These are phyloP conservation scores for Gambusia holbrooki DNA, from an alignment of 2,113 vertebrate species.

Conservation along the genomic window DNA sequence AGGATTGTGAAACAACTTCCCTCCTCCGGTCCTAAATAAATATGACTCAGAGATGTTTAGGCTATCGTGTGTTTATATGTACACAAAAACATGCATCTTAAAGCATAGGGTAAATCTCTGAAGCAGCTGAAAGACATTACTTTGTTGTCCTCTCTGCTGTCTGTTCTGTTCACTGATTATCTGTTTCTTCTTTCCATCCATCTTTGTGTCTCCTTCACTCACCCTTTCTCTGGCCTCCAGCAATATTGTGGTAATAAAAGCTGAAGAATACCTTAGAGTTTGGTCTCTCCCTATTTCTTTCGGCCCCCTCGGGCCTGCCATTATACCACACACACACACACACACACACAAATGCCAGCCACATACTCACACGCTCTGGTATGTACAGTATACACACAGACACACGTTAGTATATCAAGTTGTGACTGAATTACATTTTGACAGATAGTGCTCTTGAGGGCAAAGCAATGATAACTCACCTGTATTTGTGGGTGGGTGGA, in stretches of 20 bases:
- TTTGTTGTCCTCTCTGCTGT: conserved; percentile 29
- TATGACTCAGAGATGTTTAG: neutral
- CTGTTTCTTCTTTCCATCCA: conserved; percentile 45
- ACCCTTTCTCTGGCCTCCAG: conserved; percentile 46
- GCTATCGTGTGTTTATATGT: neutral
- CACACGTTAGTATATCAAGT: conserved; percentile 71
- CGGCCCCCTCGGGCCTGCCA: conserved; percentile 70
- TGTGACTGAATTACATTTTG: conserved; percentile 78
- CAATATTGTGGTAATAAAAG: conserved; percentile 74
- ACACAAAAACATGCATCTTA: neutral
- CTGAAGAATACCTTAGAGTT: conserved; percentile 76
- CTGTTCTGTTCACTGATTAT: conserved; percentile 57
- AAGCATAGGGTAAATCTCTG: conserved; percentile 30
- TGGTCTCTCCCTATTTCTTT: conserved; percentile 69
- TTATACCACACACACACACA: conserved; percentile 59
- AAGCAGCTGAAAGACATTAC: conserved; percentile 45
- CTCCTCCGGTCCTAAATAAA: conserved; percentile 13
- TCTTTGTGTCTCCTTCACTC: conserved; percentile 29
- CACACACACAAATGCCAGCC: neutral
- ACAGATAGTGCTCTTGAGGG: conserved; percentile 78
- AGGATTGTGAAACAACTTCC: conserved; percentile 1
- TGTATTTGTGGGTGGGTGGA: conserved; percentile 40
- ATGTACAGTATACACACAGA: conserved; percentile 45
- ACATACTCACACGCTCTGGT: conserved; percentile 27
- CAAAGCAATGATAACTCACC: conserved; percentile 75